Evolutionary conservation across 2,888 invertebrate species (phyloP), one percentile per base, ranked within the genome.

Genomic region (Andrena bucephala): DNA sequence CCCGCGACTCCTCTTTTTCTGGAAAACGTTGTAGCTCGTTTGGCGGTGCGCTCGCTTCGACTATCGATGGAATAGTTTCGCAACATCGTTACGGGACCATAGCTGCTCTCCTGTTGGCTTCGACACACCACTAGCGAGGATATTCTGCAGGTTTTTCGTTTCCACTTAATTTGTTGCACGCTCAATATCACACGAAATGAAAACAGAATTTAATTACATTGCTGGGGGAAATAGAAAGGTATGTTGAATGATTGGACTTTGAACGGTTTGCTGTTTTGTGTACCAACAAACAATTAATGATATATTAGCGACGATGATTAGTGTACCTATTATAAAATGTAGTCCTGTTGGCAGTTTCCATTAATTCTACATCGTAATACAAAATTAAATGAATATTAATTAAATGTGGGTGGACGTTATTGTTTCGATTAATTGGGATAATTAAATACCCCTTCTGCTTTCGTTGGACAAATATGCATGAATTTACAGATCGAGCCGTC

Each of bases 1-100:
- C 66, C 50, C 52, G 48, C 20, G 72, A 27, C 48, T 20, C 5
- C 16, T 31, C 63, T 52, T 63, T 52, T n/a, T 54, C 13, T 33
- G 54, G 24, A 62, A 65, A 57, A 20, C 8, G 8, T 27, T 57
- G 24, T 42, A 27, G 20, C 24, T 27, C 57, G 20, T 27, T 27
- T 13, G 24, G 10, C 24, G 42, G 42, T 16, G 42, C 42, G 5
- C 16, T 42, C 42, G 27, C 16, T n/a, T n/a, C 2, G 29, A 20
- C 50, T 62, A 36, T 69, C 27, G 60, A 16, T 29, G 48, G 50
- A 63, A 60, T 68, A 60, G 59, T 63, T 36, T 63, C 4, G n/a
- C 54, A 24, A 24, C 33, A 36, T n/a, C 31, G 29, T 29, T 10
- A 3, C 20, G 2, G 29, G 10, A 3, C 27, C 16, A n/a, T 24